These are phyloP conservation scores for Cynoglossus semilaevis DNA, from an alignment of 2,113 vertebrate genomes.

Conservation along the genomic window DNA sequence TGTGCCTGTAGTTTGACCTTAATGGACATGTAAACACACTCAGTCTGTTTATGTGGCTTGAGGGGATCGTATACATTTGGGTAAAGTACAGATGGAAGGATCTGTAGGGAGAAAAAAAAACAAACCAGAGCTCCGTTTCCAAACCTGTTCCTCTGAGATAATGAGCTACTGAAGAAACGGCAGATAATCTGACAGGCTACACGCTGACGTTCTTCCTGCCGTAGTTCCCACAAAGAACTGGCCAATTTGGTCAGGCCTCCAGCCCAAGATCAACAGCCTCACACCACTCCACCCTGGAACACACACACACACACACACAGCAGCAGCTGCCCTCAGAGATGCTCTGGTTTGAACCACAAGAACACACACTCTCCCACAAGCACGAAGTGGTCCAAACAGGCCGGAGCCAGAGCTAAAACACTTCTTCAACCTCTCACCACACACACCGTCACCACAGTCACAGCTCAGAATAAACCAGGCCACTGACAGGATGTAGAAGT, in stretches of 20 bases:
- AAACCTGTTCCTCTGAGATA: conserved; percentile 58
- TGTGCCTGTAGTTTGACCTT: too few relatives aligned
- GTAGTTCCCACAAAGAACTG: conserved; percentile 49
- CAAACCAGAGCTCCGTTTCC: conserved; percentile 43
- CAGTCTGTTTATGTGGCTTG: conserved; percentile 15
- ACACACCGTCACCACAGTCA: conserved; percentile 37
- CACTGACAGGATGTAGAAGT: conserved; percentile 15
- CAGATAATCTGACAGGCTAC: conserved; percentile 62
- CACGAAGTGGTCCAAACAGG: conserved; percentile 24
- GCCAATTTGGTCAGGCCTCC: conserved; percentile 65
- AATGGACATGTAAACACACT: too few relatives aligned
- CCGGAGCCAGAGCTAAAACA: conserved; percentile 33
- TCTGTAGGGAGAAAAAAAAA: conserved; percentile 42
- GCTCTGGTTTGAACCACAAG: conserved; percentile 17
- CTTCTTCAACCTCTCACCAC: conserved; percentile 40
- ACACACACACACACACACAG: conserved; percentile 23
- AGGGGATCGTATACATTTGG: too few relatives aligned
- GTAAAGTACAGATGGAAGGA: too few relatives aligned
- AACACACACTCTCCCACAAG: conserved; percentile 27
- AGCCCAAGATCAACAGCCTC: conserved; percentile 65
- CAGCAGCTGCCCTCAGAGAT: conserved; percentile 24
- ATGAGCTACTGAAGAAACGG: conserved; percentile 64
- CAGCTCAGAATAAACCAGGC: conserved; percentile 41
- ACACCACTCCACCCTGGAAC: conserved; percentile 28
- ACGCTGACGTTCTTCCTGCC: conserved; percentile 41